Evolutionary conservation across 2,113 vertebrate genomes (phyloP).

Genomic region (Gyps fulvus): DNA sequence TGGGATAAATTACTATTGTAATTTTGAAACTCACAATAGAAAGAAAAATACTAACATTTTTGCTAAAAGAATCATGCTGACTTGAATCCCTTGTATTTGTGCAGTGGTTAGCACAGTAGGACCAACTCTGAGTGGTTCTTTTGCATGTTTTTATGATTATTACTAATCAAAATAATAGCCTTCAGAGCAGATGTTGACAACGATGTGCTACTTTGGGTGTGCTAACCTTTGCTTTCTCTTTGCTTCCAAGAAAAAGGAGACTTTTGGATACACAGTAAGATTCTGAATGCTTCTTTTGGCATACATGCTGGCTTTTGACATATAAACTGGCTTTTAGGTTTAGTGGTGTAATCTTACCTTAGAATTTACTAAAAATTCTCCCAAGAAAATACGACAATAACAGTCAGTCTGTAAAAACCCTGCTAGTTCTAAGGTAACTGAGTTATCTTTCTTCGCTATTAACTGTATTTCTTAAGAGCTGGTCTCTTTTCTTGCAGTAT

Average conservation of each 20-base stretch:
- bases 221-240: not conserved
- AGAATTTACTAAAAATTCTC: not conserved
- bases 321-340: not conserved
- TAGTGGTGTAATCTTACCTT: not conserved
- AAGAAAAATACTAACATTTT: not conserved
- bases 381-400: not conserved
- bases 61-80: not conserved
- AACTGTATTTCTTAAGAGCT: not conserved
- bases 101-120: not conserved
- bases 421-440: not conserved
- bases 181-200: not conserved
- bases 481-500: constrained; percentile 66
- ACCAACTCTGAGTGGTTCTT: not conserved
- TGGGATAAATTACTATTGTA: not conserved
- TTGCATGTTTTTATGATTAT: not conserved
- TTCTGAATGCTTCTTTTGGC: not conserved
- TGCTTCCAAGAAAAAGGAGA: not conserved
- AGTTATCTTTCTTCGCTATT: not conserved
- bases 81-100: not conserved
- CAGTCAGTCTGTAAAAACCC: not conserved
- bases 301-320: not conserved
- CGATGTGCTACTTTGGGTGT: not conserved
- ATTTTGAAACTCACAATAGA: not conserved
- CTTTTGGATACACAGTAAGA: not conserved
- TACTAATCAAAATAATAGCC: not conserved